A percentile compares a stretch with the other conserved stretches of the same genome.
phyloP scores from a whole-genome alignment of 2,113 vertebrate genomes.

The Centropus bengalensis region DNA sequence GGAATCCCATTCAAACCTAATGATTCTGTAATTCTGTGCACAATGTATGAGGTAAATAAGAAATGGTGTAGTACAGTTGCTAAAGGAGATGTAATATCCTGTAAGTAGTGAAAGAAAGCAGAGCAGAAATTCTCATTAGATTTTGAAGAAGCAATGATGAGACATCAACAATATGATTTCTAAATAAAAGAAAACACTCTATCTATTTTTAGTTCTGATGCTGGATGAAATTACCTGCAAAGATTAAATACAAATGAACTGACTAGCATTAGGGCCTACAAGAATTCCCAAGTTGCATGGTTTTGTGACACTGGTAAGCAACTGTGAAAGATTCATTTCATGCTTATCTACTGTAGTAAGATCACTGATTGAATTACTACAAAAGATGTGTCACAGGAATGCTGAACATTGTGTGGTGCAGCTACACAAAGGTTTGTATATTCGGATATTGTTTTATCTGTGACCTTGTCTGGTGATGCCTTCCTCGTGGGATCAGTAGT shows the following conservation, averaged over 20 bases:
- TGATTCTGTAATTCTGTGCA: not conserved
- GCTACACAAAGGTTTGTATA: not conserved
- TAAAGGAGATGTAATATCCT: not conserved
- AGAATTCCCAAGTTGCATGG: not conserved
- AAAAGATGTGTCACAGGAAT: slow-evolving; percentile 4
- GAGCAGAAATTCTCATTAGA: not conserved
- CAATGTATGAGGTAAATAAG: not conserved
- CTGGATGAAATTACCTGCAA: not conserved
- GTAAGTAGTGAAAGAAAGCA: not conserved
- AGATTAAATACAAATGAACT: not conserved
- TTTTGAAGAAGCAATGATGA: not conserved
- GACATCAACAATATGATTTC: not conserved
- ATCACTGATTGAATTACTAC: not conserved
- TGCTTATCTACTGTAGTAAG: not conserved
- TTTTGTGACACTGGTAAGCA: not conserved
- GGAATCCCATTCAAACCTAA: not conserved
- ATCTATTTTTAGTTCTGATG: not conserved
- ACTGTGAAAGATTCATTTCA: slow-evolving; percentile 6
- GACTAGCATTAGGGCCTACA: not conserved
- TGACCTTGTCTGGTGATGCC: slow-evolving; percentile 48
- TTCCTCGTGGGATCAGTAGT: slow-evolving; percentile 15
- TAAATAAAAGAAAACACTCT: not conserved
- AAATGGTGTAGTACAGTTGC: not conserved
- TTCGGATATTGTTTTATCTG: slow-evolving; percentile 28
- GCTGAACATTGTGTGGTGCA: not conserved